Evolutionary conservation across 1,140 invertebrate species (phyloP), one percentile per base, ranked within the genome.

Genomic region (Periplaneta americana): DNA sequence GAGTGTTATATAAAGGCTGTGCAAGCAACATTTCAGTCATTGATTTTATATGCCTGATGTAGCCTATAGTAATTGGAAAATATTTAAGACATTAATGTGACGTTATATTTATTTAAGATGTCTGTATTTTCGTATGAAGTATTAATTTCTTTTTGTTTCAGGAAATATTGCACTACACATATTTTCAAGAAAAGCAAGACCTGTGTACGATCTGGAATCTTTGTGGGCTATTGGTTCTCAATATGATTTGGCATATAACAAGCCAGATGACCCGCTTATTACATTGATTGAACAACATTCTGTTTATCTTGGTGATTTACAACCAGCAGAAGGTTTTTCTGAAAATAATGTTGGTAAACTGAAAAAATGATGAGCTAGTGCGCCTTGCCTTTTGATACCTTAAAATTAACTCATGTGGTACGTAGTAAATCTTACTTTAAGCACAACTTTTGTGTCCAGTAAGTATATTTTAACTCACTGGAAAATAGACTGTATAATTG

Each of bases 101-200:
- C 3, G 13, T 15, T 78, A 22, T 22, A 33, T 33, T 18, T 39
- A 5, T 78, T 35, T 35, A 28, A 36, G 35, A 28, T 28, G 11
- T 34, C 11, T 22, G 32, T 1, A 2, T 78, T 18, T 8, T 39
- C 28, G 1, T 34, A 78, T 78, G 75, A 31, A 15, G 28, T 13
- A 76, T 82, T 83, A 11, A 36, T 82, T 81, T 33, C 34, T 36
- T 84, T 83, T 84, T 85, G 74, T 88, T 91, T 36, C 86, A 95
- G 94, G 94, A 79, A 98, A 98, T 86, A 98, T 98, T 83, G 94
- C 94, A 3, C 85, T 98, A n/a, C 97, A 99, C 85, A 92, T 98
- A 83, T 97, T 98, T 88, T 93, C 92, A 34, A 87, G 90, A 9
- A 88, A 93, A 85, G 90, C 91, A 11, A 90, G 97, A 84, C 86